Evolutionary conservation across 2,113 vertebrate genomes (phyloP).

Genomic region (Gymnogyps californianus): DNA sequence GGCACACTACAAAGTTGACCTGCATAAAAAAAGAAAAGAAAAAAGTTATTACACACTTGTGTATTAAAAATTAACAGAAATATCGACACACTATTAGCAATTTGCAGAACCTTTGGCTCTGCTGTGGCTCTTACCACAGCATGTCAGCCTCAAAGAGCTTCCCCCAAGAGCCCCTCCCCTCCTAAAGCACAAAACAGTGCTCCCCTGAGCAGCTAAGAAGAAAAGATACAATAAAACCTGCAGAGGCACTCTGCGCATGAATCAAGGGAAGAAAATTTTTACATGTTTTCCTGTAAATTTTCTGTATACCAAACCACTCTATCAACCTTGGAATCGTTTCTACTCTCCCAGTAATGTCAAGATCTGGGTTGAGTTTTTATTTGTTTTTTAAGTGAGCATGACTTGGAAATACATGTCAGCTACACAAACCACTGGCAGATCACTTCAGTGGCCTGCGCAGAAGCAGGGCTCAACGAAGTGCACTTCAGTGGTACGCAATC

Average conservation of each 20-base stretch:
- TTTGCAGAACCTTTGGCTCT: background rate
- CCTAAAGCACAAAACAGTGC: background rate
- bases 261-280: background rate
- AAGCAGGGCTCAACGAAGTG: background rate
- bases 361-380: background rate
- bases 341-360: background rate
- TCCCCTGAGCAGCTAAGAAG: background rate
- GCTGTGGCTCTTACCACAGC: background rate
- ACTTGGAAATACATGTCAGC: background rate
- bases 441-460: background rate
- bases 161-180: background rate
- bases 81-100: background rate
- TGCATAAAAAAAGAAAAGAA: slow-evolving; percentile 62
- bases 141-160: background rate
- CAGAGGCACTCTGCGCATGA: background rate
- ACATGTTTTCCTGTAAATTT: background rate
- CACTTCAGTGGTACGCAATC: background rate
- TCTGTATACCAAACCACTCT: background rate
- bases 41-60: background rate
- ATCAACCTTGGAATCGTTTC: background rate
- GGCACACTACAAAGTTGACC: slow-evolving; percentile 98
- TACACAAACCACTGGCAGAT: background rate
- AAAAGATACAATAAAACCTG: background rate
- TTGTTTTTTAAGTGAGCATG: background rate
- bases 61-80: background rate